Percentiles rank a stretch among this genome's conserved stretches.
Evolutionary conservation across 2,888 invertebrate genomes (phyloP).

Genomic region (Lutraria lutraria): DNA sequence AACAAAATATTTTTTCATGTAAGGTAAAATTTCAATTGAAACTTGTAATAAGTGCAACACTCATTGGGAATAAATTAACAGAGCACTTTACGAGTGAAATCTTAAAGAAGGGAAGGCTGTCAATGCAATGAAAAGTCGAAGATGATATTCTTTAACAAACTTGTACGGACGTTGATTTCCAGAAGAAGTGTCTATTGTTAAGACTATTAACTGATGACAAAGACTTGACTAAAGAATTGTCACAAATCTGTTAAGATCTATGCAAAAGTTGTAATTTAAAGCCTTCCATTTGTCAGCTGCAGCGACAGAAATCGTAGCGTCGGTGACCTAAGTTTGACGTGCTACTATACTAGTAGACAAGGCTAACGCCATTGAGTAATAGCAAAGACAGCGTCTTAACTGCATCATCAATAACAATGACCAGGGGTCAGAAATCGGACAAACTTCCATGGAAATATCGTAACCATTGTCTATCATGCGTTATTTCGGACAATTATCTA

Average conservation of each 20-base stretch:
- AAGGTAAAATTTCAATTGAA: neutral
- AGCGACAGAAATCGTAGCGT: constrained; percentile 24
- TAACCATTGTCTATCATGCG: constrained; percentile 67
- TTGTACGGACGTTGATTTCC: constrained; percentile 44
- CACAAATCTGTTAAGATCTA: constrained; percentile 61
- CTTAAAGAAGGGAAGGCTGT: constrained; percentile 41
- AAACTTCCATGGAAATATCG: constrained; percentile 51
- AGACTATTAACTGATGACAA: constrained; percentile 56
- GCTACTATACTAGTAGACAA: constrained; percentile 64
- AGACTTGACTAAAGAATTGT: constrained; percentile 48
- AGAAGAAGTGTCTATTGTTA: constrained; percentile 61
- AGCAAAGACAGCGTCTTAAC: constrained; percentile 31
- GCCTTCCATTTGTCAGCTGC: constrained; percentile 50
- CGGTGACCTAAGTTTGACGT: constrained; percentile 56
- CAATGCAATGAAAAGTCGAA: constrained; percentile 42
- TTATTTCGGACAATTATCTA: constrained; percentile 46
- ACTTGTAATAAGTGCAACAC: neutral
- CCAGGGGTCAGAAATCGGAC: constrained; percentile 66
- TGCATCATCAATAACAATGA: constrained; percentile 52
- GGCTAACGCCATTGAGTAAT: constrained; percentile 65
- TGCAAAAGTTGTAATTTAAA: constrained; percentile 53
- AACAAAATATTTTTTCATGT: too few relatives aligned
- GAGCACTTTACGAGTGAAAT: neutral
- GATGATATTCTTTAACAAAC: constrained; percentile 52
- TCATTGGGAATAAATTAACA: neutral